phyloP scores from a whole-genome alignment of 2,113 vertebrate species.

The Brachyistius frenatus region DNA sequence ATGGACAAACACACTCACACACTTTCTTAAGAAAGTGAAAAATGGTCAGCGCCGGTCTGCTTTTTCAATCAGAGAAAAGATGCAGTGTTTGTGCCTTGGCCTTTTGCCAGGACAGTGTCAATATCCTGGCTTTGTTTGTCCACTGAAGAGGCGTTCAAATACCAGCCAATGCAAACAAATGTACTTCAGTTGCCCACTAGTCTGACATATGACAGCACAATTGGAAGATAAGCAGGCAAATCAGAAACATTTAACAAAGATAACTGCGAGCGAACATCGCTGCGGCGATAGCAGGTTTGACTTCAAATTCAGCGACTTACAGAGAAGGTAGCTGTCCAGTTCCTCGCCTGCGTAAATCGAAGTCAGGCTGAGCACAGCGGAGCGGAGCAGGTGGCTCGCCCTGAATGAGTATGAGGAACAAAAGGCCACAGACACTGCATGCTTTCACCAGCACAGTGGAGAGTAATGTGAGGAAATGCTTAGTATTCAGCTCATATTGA shows the following conservation, averaged over 20 bases:
- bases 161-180: conserved; percentile 60
- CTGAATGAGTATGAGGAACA: conserved; percentile 77
- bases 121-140: conserved; percentile 74
- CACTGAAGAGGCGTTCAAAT: conserved; percentile 50
- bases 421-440: conserved; percentile 72
- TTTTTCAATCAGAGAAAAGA: conserved; percentile 62
- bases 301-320: not conserved
- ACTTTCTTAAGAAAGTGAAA: conserved; percentile 60
- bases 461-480: conserved; percentile 74
- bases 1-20: conserved; percentile 56
- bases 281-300: not conserved
- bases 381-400: conserved; percentile 75
- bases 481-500: conserved; percentile 80
- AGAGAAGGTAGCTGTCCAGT: conserved; percentile 3
- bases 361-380: conserved; percentile 50
- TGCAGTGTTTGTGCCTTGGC: conserved; percentile 68
- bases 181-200: conserved; percentile 35
- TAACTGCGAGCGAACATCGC: not conserved
- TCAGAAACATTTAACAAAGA: conserved; percentile 15
- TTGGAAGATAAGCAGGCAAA: conserved; percentile 4
- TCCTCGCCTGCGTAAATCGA: conserved; percentile 50
- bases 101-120: conserved; percentile 59
- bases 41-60: conserved; percentile 38
- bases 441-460: conserved; percentile 76
- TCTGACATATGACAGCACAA: conserved; percentile 26